phyloP scores from a whole-genome alignment of 2,888 invertebrate genomes.

The Mythimna pallens region DNA sequence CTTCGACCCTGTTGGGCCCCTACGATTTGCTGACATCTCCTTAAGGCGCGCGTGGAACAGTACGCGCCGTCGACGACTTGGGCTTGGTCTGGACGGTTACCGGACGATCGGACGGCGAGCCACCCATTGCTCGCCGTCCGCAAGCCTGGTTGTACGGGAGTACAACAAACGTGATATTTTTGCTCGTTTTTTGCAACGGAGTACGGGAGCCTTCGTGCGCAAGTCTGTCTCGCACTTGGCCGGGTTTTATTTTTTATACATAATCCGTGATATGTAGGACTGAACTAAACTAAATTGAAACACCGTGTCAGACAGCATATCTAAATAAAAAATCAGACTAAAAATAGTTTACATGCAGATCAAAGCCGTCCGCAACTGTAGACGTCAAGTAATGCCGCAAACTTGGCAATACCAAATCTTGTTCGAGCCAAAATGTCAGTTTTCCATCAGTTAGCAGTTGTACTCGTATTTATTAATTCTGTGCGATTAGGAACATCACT shows the following conservation, averaged over 20 bases:
- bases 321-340: background rate
- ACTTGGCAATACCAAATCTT: slow-evolving; percentile 65
- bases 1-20: too few species aligned
- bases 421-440: slow-evolving; percentile 69
- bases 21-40: too few species aligned
- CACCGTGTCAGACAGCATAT: background rate
- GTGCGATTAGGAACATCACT: slow-evolving; percentile 37
- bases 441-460: slow-evolving; percentile 42
- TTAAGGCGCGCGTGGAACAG: too few species aligned
- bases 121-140: too few species aligned
- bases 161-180: too few species aligned
- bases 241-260: background rate
- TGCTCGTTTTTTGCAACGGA: too few species aligned
- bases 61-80: too few species aligned
- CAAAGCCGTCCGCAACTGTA: slow-evolving; percentile 35
- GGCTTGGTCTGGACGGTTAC: too few species aligned
- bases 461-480: slow-evolving; percentile 27
- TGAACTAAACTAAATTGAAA: background rate
- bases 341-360: slow-evolving; percentile 12
- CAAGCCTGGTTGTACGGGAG: too few species aligned
- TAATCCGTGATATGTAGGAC: background rate
- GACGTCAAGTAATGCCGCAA: slow-evolving; percentile 28
- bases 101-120: too few species aligned
- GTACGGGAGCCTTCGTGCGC: too few species aligned
- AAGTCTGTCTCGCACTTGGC: too few species aligned